Evolutionary conservation across 2,888 invertebrate species (phyloP).

Genomic region (Flexamia atlantica): DNA sequence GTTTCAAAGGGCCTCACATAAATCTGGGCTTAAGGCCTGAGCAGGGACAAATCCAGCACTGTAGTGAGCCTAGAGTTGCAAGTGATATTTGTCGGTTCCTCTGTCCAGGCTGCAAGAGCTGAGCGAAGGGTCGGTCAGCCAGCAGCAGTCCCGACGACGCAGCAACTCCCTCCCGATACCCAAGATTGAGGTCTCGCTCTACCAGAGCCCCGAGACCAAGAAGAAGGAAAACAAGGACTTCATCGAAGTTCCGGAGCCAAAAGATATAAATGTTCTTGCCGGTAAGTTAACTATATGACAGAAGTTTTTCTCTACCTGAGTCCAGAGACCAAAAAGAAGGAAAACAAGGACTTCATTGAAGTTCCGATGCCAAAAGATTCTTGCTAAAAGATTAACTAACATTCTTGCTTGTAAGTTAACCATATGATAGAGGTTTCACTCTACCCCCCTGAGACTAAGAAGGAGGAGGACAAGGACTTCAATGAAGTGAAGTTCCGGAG

Average conservation of each 20-base stretch:
- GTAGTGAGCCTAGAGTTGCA: too few relatives aligned
- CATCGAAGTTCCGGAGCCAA: conserved; percentile 84
- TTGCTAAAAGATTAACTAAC: too few relatives aligned
- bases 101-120: conserved; percentile 87
- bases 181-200: conserved; percentile 93
- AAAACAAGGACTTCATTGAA: conserved; percentile 77
- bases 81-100: not conserved
- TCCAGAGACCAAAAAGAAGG: conserved; percentile 82
- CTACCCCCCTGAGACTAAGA: too few relatives aligned
- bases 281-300: conserved; percentile 78
- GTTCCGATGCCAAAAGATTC: conserved; percentile 79
- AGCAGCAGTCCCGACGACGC: conserved; percentile 89
- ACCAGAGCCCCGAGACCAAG: conserved; percentile 86
- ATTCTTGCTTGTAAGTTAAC: too few relatives aligned
- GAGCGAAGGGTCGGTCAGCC: conserved; percentile 88
- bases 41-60: too few relatives aligned
- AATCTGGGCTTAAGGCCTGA: too few relatives aligned
- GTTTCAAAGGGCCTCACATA: too few relatives aligned
- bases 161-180: conserved; percentile 97
- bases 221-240: conserved; percentile 78
- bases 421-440: too few relatives aligned
- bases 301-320: conserved; percentile 92
- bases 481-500: too few relatives aligned
- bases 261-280: conserved; percentile 81
- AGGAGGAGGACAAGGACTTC: too few relatives aligned